phyloP scores from a whole-genome alignment of 2,888 invertebrate species.

The Abrostola triplasia region DNA sequence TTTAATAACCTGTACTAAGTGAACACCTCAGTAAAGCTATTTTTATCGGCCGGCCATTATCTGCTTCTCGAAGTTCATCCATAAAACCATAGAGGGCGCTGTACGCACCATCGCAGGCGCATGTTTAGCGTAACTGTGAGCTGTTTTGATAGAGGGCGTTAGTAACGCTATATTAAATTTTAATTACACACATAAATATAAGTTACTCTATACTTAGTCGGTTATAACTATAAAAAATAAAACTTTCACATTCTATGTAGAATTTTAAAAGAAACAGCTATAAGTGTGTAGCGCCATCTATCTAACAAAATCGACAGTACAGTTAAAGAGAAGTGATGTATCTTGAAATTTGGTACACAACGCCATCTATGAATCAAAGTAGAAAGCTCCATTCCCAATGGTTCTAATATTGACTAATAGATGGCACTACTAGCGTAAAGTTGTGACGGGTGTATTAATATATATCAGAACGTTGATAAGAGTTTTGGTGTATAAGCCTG shows the following conservation, averaged over 20 bases:
- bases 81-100: conserved; percentile 39
- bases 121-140: neutral
- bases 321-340: neutral
- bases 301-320: neutral
- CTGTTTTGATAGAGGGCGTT: conserved; percentile 35
- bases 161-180: neutral
- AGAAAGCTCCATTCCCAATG: neutral
- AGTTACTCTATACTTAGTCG: too few species aligned
- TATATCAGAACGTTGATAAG: neutral
- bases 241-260: neutral
- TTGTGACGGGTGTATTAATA: neutral
- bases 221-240: too few species aligned
- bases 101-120: conserved; percentile 47
- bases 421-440: conserved; percentile 20
- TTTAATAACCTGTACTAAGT: neutral
- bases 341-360: neutral
- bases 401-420: conserved; percentile 25
- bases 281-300: neutral
- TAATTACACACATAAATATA: too few species aligned
- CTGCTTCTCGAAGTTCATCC: conserved; percentile 8
- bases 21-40: neutral
- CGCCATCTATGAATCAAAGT: conserved; percentile 29
- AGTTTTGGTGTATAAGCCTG: too few species aligned
- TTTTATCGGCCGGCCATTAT: neutral
- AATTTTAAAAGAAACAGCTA: neutral